Evolutionary conservation across 37 sponge, comb jelly and placozoan genomes (phyloP).

Genomic region (Ianthella basta): DNA sequence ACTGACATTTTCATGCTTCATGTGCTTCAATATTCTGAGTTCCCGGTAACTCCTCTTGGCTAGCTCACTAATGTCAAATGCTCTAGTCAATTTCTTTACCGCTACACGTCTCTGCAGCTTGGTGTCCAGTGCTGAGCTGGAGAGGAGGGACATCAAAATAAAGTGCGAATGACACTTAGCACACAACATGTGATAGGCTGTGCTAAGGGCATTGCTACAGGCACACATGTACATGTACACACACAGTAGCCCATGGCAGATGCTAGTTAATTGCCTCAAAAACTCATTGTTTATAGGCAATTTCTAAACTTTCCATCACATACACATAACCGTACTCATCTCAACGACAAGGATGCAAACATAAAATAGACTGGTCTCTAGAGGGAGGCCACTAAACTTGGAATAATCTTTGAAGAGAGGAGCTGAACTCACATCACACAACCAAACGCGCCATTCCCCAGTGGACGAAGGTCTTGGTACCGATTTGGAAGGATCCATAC

Average conservation of each 20-base stretch:
- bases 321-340: too few species aligned
- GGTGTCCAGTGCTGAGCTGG: constrained; percentile 88
- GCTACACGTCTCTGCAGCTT: constrained; percentile 67
- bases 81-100: constrained; percentile 91
- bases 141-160: neutral
- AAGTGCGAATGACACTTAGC: neutral
- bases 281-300: too few species aligned
- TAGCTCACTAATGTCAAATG: constrained; percentile 80
- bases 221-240: too few species aligned
- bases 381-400: too few species aligned
- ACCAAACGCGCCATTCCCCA: constrained; percentile 96
- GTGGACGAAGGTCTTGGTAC: constrained; percentile 87
- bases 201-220: too few species aligned
- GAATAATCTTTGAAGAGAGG: too few species aligned
- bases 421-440: constrained; percentile 82
- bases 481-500: constrained; percentile 87
- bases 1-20: constrained; percentile 86
- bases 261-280: too few species aligned
- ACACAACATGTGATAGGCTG: too few species aligned
- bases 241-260: too few species aligned
- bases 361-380: too few species aligned
- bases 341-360: too few species aligned
- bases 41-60: constrained; percentile 95
- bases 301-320: too few species aligned
- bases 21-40: constrained; percentile 78